Percentiles rank a stretch among this genome's conserved stretches.
Conservation (phyloP, 1,140 invertebrate genomes). For the Conopomorpha cramerella region DNA sequence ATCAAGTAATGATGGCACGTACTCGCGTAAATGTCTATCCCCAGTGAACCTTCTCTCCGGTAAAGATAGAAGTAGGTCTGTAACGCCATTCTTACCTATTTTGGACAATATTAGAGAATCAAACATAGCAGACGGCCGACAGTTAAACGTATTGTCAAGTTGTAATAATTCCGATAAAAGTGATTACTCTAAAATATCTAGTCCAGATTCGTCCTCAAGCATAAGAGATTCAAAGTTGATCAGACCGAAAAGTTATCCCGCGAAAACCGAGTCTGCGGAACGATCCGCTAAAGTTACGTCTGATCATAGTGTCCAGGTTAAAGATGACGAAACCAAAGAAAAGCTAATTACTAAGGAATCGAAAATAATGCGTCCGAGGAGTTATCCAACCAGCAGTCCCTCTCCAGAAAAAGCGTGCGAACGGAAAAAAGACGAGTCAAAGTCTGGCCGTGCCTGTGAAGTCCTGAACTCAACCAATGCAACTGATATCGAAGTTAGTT, state of each 20-base stretch:
- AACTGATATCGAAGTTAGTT: slow-evolving; percentile 51
- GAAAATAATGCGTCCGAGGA: slow-evolving; percentile 65
- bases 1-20: too few species aligned
- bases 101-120: slow-evolving; percentile 54
- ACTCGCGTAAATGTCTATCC: slow-evolving; percentile 35
- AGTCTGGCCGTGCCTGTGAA: slow-evolving; percentile 12
- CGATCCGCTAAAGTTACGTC: slow-evolving; percentile 15
- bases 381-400: slow-evolving; percentile 56
- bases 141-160: too few species aligned
- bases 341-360: slow-evolving; percentile 51
- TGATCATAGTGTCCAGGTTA: slow-evolving; percentile 13
- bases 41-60: slow-evolving; percentile 27
- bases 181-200: too few species aligned
- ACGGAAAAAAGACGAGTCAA: slow-evolving; percentile 23
- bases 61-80: slow-evolving; percentile 50
- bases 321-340: slow-evolving; percentile 21
- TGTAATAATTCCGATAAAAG: too few species aligned
- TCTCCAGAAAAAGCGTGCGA: slow-evolving; percentile 46
- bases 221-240: slow-evolving; percentile 31
- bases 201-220: too few species aligned
- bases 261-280: slow-evolving; percentile 38
- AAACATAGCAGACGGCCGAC: slow-evolving; percentile 14
- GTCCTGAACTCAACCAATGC: slow-evolving; percentile 14
- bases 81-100: slow-evolving; percentile 52
- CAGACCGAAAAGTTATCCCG: slow-evolving; percentile 52